These are phyloP conservation scores for Micrastur ruficollis DNA, from an alignment of 2,797 vertebrate genomes.

Conservation along the genomic window DNA sequence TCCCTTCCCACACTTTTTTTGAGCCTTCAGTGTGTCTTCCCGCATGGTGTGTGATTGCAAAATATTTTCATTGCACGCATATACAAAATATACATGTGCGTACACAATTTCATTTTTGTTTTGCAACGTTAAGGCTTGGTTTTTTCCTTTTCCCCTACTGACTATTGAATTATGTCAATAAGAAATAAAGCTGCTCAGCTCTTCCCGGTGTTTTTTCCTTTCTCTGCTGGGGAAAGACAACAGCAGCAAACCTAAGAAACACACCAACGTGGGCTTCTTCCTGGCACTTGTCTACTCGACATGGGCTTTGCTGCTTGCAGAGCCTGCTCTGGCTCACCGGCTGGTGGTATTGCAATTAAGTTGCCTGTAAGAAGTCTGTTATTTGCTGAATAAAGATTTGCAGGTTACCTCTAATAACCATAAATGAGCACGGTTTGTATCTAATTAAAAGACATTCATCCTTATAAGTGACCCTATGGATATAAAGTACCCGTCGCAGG, in stretches of 20 bases:
- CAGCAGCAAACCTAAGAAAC: neutral
- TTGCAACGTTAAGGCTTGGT: neutral
- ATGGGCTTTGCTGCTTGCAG: neutral
- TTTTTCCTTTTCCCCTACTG: neutral
- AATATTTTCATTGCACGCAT: fast-evolving
- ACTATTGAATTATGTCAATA: neutral
- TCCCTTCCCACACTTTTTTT: neutral
- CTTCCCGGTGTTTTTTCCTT: neutral
- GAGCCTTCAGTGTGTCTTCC: neutral
- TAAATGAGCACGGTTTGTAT: neutral
- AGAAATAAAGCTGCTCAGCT: neutral
- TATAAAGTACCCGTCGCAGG: neutral
- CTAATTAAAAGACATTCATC: constrained; percentile 13
- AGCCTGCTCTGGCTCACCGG: neutral
- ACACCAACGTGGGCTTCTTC: neutral
- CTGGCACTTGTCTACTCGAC: neutral
- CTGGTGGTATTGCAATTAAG: neutral
- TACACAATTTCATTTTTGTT: neutral
- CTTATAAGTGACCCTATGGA: neutral
- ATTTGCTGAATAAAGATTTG: neutral
- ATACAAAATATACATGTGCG: no score
- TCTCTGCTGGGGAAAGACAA: neutral
- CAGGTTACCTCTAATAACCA: neutral
- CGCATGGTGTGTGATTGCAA: fast-evolving
- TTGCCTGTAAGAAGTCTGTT: neutral